phyloP scores from a whole-genome alignment of 2,797 vertebrate species.

The Cryptoprocta ferox region DNA sequence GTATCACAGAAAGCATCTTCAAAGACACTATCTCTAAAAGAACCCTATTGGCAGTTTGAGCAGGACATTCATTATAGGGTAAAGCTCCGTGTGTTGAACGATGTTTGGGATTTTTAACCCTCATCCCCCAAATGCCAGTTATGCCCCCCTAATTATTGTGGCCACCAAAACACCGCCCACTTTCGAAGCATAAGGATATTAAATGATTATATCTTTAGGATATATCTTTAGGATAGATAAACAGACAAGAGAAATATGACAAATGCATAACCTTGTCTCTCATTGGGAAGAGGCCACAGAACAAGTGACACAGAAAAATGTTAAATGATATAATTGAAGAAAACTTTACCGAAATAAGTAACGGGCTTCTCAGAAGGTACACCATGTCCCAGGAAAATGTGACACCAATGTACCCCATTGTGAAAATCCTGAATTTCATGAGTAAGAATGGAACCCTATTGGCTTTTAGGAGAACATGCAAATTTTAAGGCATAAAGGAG shows the following conservation, averaged over 20 bases:
- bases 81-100: not conserved
- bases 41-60: not conserved
- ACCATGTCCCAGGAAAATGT: not conserved
- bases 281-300: not conserved
- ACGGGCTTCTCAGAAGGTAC: not conserved
- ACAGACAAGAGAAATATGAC: not conserved
- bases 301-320: slow-evolving; percentile 27
- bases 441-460: not conserved
- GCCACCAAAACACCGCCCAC: not conserved
- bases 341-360: not conserved
- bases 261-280: not conserved
- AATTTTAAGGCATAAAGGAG: not conserved
- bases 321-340: slow-evolving; percentile 54
- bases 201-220: not conserved
- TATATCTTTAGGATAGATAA: not conserved
- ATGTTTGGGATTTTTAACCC: not conserved
- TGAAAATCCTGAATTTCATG: not conserved
- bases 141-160: not conserved
- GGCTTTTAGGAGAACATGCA: not conserved
- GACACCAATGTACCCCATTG: rapidly evolving
- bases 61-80: rapidly evolving
- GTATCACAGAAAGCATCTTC: not conserved
- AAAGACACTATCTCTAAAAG: not conserved
- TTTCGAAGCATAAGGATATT: not conserved
- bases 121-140: not conserved